These are phyloP conservation scores for Microcebus tavaratra DNA, from an alignment of 2,113 vertebrate genomes.

Conservation along the genomic window DNA sequence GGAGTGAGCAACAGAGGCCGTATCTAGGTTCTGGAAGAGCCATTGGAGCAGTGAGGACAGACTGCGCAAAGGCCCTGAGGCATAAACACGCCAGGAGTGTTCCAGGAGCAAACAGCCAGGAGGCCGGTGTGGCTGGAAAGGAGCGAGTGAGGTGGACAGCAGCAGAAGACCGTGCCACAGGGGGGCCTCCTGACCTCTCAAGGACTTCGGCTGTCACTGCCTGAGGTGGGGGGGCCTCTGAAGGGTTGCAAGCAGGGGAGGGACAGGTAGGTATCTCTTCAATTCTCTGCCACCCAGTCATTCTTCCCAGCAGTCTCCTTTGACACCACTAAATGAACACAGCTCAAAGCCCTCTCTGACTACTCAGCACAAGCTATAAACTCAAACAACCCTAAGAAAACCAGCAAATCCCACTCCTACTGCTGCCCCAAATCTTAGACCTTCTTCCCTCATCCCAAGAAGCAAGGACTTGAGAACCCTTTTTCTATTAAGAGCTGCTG, in stretches of 20 bases:
- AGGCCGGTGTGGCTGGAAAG: background rate
- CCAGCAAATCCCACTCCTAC: background rate
- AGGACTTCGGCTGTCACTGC: background rate
- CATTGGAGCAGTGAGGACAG: background rate
- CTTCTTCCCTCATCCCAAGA: background rate
- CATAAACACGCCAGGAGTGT: background rate
- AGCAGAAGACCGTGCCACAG: background rate
- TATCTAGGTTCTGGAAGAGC: background rate
- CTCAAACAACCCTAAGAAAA: background rate
- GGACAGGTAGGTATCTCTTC: background rate
- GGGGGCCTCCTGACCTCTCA: no score
- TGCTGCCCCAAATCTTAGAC: background rate
- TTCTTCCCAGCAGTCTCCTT: background rate
- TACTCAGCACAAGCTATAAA: background rate
- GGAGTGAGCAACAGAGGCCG: background rate
- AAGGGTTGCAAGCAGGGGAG: background rate
- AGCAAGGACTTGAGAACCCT: background rate
- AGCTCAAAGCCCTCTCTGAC: background rate
- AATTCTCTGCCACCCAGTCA: background rate
- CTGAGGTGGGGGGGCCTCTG: background rate
- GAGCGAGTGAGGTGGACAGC: background rate
- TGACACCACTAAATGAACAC: background rate
- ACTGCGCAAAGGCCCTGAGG: slow-evolving; percentile 30
- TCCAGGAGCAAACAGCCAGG: background rate
- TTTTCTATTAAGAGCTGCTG: background rate